Percentiles rank a stretch among this genome's conserved stretches.
Evolutionary conservation across 2,797 vertebrate genomes (phyloP).

Genomic region (Sebastes ruberrimus): DNA sequence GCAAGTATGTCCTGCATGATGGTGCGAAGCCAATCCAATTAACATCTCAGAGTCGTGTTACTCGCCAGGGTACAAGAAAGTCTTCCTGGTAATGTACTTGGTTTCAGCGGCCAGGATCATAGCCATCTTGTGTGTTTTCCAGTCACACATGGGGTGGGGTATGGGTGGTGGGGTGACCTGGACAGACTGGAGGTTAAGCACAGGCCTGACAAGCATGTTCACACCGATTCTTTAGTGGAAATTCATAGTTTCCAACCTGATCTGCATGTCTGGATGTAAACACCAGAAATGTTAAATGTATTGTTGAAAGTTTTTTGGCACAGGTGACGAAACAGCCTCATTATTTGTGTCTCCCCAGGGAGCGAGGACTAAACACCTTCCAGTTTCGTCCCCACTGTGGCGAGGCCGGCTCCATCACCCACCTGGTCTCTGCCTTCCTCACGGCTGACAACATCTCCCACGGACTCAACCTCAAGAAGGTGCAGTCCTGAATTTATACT

Average conservation of each 20-base stretch:
- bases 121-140: not conserved
- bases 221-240: not conserved
- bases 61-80: not conserved
- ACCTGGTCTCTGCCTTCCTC: conserved; percentile 94
- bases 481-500: conserved; percentile 47
- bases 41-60: not conserved
- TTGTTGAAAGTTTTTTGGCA: not conserved
- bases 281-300: not conserved
- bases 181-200: not conserved
- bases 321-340: not conserved
- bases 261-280: not conserved
- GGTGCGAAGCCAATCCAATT: not conserved
- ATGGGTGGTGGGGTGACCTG: not conserved
- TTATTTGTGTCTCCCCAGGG: conserved; percentile 74
- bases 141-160: not conserved
- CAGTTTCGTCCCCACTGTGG: conserved; percentile 97
- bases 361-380: conserved; percentile 93
- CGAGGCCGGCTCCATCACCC: conserved; percentile 97
- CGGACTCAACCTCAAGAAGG: conserved; percentile 96
- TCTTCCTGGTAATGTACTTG: no score
- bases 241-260: not conserved
- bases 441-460: conserved; percentile 98
- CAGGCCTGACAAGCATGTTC: not conserved
- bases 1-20: conserved; percentile 82
- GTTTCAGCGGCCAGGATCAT: no score